Conservation (phyloP, 2,888 invertebrate species). For the Caenorhabditis auriculariae region DNA sequence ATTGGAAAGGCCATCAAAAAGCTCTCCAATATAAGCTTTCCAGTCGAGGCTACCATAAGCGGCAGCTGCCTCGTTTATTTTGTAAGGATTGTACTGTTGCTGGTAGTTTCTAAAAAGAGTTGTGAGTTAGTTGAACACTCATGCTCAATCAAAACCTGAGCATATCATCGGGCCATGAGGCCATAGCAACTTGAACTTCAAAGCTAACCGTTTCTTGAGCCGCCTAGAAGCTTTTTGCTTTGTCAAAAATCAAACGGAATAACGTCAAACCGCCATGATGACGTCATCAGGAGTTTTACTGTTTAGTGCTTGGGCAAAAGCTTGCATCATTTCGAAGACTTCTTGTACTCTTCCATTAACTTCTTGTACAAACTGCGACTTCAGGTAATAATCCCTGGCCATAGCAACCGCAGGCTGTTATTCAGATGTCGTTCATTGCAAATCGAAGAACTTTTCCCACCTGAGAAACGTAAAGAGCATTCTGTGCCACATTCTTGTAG, state of each 20-base stretch:
- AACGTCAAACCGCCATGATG: conserved; percentile 9
- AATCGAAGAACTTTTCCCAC: conserved; percentile 7
- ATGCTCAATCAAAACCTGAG: conserved; percentile 19
- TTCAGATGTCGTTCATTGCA: not conserved
- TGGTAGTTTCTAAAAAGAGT: conserved; percentile 41
- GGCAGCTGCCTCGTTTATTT: conserved; percentile 15
- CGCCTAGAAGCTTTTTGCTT: too few relatives aligned
- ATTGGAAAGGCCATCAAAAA: conserved; percentile 21
- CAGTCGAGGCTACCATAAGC: conserved; percentile 44
- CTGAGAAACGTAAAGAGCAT: conserved; percentile 49
- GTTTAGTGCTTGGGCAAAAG: conserved; percentile 20
- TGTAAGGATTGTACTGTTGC: conserved; percentile 54
- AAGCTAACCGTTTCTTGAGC: conserved; percentile 27
- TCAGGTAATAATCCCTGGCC: conserved; percentile 52
- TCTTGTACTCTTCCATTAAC: conserved; percentile 30
- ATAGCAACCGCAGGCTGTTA: conserved; percentile 36
- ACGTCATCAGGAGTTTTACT: conserved; percentile 9
- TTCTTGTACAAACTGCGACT: conserved; percentile 43
- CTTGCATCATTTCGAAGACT: conserved; percentile 16
- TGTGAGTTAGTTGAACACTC: not conserved
- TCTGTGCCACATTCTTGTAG: conserved; percentile 35
- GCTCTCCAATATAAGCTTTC: conserved; percentile 27
- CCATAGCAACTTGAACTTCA: conserved; percentile 43
- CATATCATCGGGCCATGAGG: conserved; percentile 46
- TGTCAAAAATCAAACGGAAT: not conserved